These are phyloP conservation scores for Spinus olivaceus DNA, from an alignment of 2,797 vertebrate genomes.

Conservation along the genomic window DNA sequence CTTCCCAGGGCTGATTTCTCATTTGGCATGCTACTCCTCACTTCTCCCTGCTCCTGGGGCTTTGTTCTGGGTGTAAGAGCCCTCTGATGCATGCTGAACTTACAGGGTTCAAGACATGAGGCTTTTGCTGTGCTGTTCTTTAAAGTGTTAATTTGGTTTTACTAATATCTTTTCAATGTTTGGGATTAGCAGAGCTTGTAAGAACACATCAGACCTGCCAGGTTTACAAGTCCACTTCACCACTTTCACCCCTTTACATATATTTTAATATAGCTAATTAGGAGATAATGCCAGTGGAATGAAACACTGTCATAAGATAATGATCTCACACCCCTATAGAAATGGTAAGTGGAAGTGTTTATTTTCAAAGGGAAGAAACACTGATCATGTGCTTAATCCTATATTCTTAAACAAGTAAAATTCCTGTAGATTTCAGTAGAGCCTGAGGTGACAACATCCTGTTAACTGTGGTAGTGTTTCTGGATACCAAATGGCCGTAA, in stretches of 20 bases:
- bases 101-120: background rate
- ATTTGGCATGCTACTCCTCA: background rate
- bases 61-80: background rate
- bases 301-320: conserved; percentile 41
- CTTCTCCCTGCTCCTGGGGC: background rate
- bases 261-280: conserved; percentile 61
- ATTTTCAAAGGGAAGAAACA: conserved; percentile 51
- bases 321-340: background rate
- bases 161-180: background rate
- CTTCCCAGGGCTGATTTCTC: background rate
- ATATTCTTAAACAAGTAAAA: conserved; percentile 59
- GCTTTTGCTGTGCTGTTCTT: conserved; percentile 1
- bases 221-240: conserved; percentile 9
- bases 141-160: background rate
- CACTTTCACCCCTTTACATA: conserved; percentile 28
- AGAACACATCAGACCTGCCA: conserved; percentile 30
- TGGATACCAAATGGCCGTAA: conserved; percentile 32
- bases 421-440: conserved; percentile 36
- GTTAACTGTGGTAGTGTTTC: conserved; percentile 44
- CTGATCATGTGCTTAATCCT: conserved; percentile 53
- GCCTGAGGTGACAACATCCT: conserved; percentile 55
- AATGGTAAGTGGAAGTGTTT: conserved; percentile 35
- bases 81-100: background rate
- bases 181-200: conserved; percentile 41
- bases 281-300: conserved; percentile 38